phyloP scores from a whole-genome alignment of 2,888 invertebrate species.

The Apotomis capreana region DNA sequence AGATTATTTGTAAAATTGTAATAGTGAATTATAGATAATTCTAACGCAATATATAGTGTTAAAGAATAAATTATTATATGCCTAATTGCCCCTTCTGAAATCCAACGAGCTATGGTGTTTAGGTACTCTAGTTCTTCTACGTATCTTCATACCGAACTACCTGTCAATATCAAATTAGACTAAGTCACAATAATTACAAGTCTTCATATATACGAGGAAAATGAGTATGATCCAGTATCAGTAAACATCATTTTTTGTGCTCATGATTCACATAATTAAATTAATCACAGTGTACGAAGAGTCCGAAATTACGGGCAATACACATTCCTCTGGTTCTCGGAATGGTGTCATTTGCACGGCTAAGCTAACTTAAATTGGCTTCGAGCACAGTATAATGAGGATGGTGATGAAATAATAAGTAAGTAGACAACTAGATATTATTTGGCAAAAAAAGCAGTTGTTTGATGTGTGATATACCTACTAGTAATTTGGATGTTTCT shows the following conservation, averaged over 20 bases:
- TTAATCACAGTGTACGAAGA: constrained; percentile 34
- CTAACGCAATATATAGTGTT: too few relatives aligned
- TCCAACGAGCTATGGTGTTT: too few relatives aligned
- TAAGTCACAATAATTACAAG: too few relatives aligned
- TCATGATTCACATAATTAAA: constrained; percentile 40
- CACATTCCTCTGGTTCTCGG: constrained; percentile 29
- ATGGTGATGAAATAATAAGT: constrained; percentile 7
- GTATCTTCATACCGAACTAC: too few relatives aligned
- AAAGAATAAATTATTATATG: too few relatives aligned
- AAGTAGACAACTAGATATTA: constrained; percentile 19
- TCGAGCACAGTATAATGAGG: constrained; percentile 16
- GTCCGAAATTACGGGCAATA: constrained; percentile 35
- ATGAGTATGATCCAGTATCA: constrained; percentile 18
- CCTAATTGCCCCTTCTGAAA: too few relatives aligned
- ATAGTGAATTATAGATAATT: too few relatives aligned
- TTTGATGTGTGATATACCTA: not conserved
- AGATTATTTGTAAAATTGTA: too few relatives aligned
- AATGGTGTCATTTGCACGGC: constrained; percentile 37
- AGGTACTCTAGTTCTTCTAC: too few relatives aligned
- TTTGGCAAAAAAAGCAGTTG: not conserved
- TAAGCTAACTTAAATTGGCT: constrained; percentile 36
- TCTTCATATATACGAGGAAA: constrained; percentile 10
- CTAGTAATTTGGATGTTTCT: too few relatives aligned
- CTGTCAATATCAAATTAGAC: too few relatives aligned
- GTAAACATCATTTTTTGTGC: constrained; percentile 26